A percentile compares a stretch with the other conserved stretches of the same genome.
phyloP scores from a whole-genome alignment of 2,797 vertebrate genomes.

The Ceryle rudis region DNA sequence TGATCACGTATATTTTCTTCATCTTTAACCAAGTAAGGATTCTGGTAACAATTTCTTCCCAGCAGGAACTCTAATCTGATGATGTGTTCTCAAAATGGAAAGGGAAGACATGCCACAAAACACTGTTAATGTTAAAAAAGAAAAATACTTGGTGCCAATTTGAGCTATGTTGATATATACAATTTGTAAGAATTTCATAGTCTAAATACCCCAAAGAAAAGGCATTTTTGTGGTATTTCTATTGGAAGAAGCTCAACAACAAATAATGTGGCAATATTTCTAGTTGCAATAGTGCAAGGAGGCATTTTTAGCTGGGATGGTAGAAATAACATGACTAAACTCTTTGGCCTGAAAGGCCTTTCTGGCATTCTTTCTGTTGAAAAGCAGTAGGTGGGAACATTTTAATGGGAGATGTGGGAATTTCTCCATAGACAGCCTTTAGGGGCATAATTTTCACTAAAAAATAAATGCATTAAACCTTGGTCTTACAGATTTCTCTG shows the following conservation, averaged over 20 bases:
- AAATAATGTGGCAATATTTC: slow-evolving; percentile 76
- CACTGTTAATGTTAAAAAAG: slow-evolving; percentile 14
- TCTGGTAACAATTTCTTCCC: background rate
- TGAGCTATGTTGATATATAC: slow-evolving; percentile 68
- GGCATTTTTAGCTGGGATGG: slow-evolving; percentile 16
- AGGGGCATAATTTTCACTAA: background rate
- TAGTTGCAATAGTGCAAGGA: slow-evolving; percentile 66
- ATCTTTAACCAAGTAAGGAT: background rate
- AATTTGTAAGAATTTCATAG: slow-evolving; percentile 73
- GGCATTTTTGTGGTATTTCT: slow-evolving; percentile 82
- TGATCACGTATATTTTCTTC: background rate
- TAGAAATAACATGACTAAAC: slow-evolving; percentile 66
- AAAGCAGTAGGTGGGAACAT: slow-evolving; percentile 25
- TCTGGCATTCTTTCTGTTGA: slow-evolving; percentile 7
- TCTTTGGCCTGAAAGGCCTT: slow-evolving; percentile 33
- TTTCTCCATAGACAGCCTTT: slow-evolving; percentile 1
- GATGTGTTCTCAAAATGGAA: background rate
- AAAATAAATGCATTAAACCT: slow-evolving; percentile 24
- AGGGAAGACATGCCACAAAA: slow-evolving; percentile 14
- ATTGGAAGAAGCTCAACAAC: slow-evolving; percentile 74
- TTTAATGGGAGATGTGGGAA: slow-evolving; percentile 53
- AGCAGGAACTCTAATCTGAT: background rate
- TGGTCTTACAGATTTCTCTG: background rate
- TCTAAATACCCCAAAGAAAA: slow-evolving; percentile 67
- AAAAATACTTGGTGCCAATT: background rate